These are phyloP conservation scores for Eulemur albifrons DNA, from an alignment of 2,797 vertebrate genomes.

Conservation along the genomic window DNA sequence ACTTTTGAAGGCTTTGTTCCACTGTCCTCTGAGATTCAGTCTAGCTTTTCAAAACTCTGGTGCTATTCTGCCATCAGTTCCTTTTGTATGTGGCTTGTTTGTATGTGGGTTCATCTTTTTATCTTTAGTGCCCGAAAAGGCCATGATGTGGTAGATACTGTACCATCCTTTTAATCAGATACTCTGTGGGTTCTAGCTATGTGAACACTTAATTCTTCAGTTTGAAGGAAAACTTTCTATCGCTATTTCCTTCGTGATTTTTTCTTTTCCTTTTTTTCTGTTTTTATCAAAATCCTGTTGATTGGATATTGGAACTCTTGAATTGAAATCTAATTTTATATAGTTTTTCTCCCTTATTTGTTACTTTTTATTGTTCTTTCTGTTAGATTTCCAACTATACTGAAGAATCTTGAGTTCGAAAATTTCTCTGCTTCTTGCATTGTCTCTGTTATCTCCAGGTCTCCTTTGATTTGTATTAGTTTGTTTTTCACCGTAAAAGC, in stretches of 20 bases:
- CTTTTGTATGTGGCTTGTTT: not conserved
- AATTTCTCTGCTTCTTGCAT: not conserved
- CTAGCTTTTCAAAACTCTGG: not conserved
- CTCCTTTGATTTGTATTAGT: not conserved
- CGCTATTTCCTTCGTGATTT: not conserved
- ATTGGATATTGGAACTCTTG: not conserved
- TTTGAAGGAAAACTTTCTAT: not conserved
- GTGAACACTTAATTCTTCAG: not conserved
- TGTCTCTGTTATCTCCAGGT: not conserved
- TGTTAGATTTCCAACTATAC: not conserved
- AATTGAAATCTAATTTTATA: not conserved
- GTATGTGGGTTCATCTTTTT: not conserved
- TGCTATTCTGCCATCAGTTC: not conserved
- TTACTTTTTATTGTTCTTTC: not conserved
- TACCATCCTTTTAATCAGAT: not conserved
- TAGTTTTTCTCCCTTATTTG: not conserved
- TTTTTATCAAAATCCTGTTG: not conserved
- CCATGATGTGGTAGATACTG: no score
- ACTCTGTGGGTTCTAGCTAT: not conserved
- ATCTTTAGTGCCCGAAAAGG: no score
- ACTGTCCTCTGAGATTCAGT: not conserved
- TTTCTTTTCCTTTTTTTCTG: not conserved
- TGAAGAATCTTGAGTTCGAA: not conserved
- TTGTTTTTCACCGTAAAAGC: not conserved
- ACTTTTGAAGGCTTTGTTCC: not conserved